Evolutionary conservation across 1,140 invertebrate genomes (phyloP), one percentile per base, ranked within the genome.

Genomic region (Apis dorsata): DNA sequence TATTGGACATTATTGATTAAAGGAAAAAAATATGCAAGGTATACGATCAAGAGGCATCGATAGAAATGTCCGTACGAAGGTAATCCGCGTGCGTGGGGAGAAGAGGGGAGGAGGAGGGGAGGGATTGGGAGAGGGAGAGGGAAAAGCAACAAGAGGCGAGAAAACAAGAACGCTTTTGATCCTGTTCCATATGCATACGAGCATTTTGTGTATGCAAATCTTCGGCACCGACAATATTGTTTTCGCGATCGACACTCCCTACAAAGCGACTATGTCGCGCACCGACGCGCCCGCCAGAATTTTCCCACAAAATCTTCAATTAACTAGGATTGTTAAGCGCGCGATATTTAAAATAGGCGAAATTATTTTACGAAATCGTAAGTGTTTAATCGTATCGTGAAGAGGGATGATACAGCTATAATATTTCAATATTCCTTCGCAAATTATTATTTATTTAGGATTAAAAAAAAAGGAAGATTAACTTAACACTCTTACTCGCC

Each of bases 121-220:
- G 4, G 17, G n/a, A 5, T 11, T 4, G 55, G 53, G 60, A 68
- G 44, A 19, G n/a, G 66, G 15, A 55, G 17, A 28, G 72, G 19
- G 44, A 55, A 78, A 71, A n/a, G 59, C 72, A 62, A 81, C 66
- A 72, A 79, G 72, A 78, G 72, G 69, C 84, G 84, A 53, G 84
- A 69, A 85, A 85, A 85, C 79, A 85, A 81, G 85, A 75, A 59
- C 83, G 87, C 77, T 75, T 84, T 85, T 81, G 87, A 85, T 85
- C 75, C 62, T 83, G 79, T 84, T 85, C 72, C 83, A 88, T 87
- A 81, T 85, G 85, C 86, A 86, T 84, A 88, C 83, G 71, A 80
- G 85, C 80, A 81, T 86, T 88, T 89, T 79, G 81, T 74, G 81
- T 83, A 86, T 83, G 83, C 84, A 84, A 86, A 85, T 82, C 85